These are phyloP conservation scores for Epinephelus lanceolatus DNA, from an alignment of 2,113 vertebrate species.

Conservation along the genomic window DNA sequence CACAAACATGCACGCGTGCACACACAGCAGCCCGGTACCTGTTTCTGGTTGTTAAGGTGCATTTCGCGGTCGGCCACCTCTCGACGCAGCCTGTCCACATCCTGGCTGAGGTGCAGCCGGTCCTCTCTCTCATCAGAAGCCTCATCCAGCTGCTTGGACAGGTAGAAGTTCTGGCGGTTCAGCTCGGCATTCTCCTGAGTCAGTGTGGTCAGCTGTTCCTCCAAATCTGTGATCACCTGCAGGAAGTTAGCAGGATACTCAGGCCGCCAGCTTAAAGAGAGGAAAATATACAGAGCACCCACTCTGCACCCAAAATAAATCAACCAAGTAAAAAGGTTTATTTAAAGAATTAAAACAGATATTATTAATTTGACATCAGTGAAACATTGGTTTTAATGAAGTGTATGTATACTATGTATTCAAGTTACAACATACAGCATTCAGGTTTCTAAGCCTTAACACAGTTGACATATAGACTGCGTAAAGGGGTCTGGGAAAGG, in stretches of 20 bases:
- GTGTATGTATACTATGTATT: no score
- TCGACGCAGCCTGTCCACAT: constrained; percentile 92
- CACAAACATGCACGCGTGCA: not conserved
- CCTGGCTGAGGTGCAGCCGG: constrained; percentile 89
- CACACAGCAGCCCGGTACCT: constrained; percentile 72
- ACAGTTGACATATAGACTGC: not conserved
- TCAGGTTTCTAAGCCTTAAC: not conserved
- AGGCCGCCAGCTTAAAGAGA: not conserved
- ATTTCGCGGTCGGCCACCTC: constrained; percentile 98
- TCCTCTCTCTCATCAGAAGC: constrained; percentile 92
- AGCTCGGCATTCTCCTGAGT: constrained; percentile 96
- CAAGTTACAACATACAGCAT: no score
- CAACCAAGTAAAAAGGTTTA: no score
- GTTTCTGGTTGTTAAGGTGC: constrained; percentile 99
- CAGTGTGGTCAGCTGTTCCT: constrained; percentile 95
- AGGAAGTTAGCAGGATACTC: constrained; percentile 5
- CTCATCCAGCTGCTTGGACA: constrained; percentile 95
- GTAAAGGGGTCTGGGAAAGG: not conserved
- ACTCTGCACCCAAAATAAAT: not conserved
- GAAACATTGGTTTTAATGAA: no score
- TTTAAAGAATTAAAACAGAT: no score
- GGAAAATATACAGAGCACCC: not conserved
- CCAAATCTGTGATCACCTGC: constrained; percentile 97
- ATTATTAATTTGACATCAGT: no score
- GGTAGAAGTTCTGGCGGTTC: constrained; percentile 97